Base-by-base conservation (phyloP, 2,113 vertebrate genomes). In the Proteles cristata region DNA sequence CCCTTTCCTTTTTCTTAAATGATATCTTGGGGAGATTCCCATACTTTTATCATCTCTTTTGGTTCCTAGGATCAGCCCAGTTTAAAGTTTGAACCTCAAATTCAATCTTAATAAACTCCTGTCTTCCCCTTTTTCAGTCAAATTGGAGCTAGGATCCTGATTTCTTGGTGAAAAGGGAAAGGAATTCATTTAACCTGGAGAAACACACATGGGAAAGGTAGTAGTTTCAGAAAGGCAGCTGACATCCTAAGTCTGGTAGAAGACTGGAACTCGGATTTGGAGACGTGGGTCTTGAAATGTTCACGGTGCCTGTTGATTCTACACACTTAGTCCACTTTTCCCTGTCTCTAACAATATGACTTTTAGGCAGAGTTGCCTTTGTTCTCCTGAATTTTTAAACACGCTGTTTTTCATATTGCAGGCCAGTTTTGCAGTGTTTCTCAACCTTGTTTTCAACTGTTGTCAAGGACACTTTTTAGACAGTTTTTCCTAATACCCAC, bases 171-270 rank as follows among this genome's bases (percentile, higher is more conserved):
- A 7, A 61, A 3, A 94, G 16, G 1, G 12, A 16, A 92, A 9
- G 12, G 15, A 48, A 50, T 92, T 23, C 35, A 5, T 55, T 92
- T 93, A 55, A 63, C 77, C 26, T 19, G 9, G 11, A 81, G 2
- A 33, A 14, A 45, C 35, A 12, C 5, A 7, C 7, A 2, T 1
- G 3, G 11, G 8, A 19, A n/a, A 0, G 6, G 2, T 21, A 25
- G 7, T 31, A 21, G 26, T 31, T 73, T 80, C 14, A 81, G 65
- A 93, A 89, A 45, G 45, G 14, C 4, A 12, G 28, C 31, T 66
- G 26, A 5, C 39, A 55, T n/a, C 28, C 9, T 63, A 82, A 92
- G 58, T 45, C 7, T 26, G 10, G 14, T 3, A 50, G 16, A 90
- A 86, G 65, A 76, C 1, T 33, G 21, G 15, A 31, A 21, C 12